Evolutionary conservation across 2,888 invertebrate species (phyloP), one percentile per base, ranked within the genome.

Genomic region (Caenorhabditis sp.): DNA sequence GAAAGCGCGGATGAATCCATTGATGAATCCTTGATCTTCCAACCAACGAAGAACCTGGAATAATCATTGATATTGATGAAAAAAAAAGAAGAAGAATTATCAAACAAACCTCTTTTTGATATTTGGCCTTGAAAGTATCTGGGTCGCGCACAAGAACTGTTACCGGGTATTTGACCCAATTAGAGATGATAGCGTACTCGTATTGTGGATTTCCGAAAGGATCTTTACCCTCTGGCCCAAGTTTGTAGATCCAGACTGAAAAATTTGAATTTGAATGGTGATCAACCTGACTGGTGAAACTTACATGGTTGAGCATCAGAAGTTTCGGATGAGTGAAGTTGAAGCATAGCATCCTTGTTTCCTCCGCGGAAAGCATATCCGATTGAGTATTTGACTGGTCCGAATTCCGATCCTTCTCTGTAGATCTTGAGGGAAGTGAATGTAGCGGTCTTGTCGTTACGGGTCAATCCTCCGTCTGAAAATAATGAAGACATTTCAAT

Each of bases 111-210:
- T 80, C 80, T 58, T 80, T 77, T 63, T 80, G 78, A 77, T 88
- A 85, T 65, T 88, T 86, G 62, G 77, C 68, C 76, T 82, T 78
- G 84, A 88, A 88, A 31, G 84, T 82, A 74, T 88, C 88, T 26
- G 87, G 88, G 76, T 88, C 88, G 23, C 88, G 82, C 59, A 88
- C 88, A 59, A 88, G 77, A 52, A 88, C 88, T 31, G 86, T 88
- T 23, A 88, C 86, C 31, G 88, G 88, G 67, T 88, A 88, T 70
- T 87, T 87, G 58, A 87, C 88, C 87, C 87, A 87, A 76, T 88
- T 88, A n/a, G 83, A 83, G 31, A 88, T 85, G 67, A 88, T 84
- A 25, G 88, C 87, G 72, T 87, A 88, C 70, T 88, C 88, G 81
- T 88, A 88, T 75, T 88, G 88, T 49, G 85, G 78, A 68, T 88